These are phyloP conservation scores for Macrocentrus cingulum DNA, from an alignment of 1,140 invertebrate species.

Conservation along the genomic window DNA sequence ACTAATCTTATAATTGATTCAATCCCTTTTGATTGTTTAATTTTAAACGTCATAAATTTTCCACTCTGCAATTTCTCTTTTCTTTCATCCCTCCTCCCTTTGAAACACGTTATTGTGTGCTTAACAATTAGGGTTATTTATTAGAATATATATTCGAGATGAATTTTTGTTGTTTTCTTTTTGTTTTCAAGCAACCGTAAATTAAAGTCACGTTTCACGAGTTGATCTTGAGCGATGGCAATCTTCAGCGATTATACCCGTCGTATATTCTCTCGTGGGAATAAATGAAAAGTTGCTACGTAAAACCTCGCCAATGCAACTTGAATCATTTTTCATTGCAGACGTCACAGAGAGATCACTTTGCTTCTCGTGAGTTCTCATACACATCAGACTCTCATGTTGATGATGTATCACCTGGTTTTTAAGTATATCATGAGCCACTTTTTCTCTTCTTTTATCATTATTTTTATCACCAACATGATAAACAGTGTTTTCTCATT, in stretches of 20 bases:
- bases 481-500: too few relatives aligned
- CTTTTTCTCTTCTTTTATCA: neutral
- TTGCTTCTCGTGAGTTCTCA: constrained; percentile 22
- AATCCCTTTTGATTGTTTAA: neutral
- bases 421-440: constrained; percentile 8
- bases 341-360: constrained; percentile 34
- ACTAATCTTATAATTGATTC: neutral
- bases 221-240: constrained; percentile 11
- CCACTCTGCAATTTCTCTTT: too few relatives aligned
- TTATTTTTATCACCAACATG: too few relatives aligned
- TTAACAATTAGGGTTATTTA: too few relatives aligned
- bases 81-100: too few relatives aligned
- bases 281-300: constrained; percentile 5
- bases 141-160: neutral
- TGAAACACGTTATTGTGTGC: too few relatives aligned
- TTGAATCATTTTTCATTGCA: constrained; percentile 34
- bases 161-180: neutral
- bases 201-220: constrained; percentile 9
- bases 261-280: neutral
- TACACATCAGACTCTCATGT: constrained; percentile 33
- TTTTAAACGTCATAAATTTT: neutral
- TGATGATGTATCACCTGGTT: constrained; percentile 35
- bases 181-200: neutral
- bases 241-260: neutral
- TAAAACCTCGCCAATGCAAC: constrained; percentile 7